Base-by-base conservation (phyloP, 2,888 invertebrate species). In the Microctonus aethiopoides region DNA sequence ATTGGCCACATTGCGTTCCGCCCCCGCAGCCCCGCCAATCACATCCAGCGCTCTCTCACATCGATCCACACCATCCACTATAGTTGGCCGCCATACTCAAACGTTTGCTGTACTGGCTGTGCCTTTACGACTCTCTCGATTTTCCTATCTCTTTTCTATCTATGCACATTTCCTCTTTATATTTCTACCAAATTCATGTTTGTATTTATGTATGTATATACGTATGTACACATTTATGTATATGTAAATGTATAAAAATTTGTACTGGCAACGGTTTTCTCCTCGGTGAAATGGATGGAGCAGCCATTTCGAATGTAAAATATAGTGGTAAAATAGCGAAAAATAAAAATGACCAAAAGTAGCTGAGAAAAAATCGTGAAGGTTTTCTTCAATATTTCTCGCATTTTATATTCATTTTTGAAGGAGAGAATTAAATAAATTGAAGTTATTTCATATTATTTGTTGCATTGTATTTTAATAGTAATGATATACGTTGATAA, bases 1-100 rank as follows among this genome's bases (percentile, higher is more conserved):
- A 85, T 85, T 85, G 85, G 85, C 84, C 82, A 79, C 80, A 77
- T 76, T 75, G 73, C 77, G 82, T 81, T 80, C 82, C 82, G 83
- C 83, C 84, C 83, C 83, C 85, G 83, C 81, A 75, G 81, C 80
- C 81, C 83, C 84, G 82, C 84, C 84, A 86, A 86, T 86, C 86
- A 83, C 84, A 83, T 83, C 77, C 68, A 70, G 77, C 77, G 78
- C 76, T 76, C 78, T 76, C 78, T 73, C 72, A 78, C 81, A 81
- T 82, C 80, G 79, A 79, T 83, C 83, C 81, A 79, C 76, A 79
- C 80, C 79, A 80, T 80, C 79, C 41, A 76, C 79, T 78, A 78
- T 78, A 77, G 76, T 76, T 76, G 74, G 79, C 83, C 80, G 82
- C 83, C 82, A 81, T 83, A 77, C 80, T 78, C 77, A 76, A 72